Conservation (phyloP, 2,797 vertebrate genomes). For the Eulemur mongoz region DNA sequence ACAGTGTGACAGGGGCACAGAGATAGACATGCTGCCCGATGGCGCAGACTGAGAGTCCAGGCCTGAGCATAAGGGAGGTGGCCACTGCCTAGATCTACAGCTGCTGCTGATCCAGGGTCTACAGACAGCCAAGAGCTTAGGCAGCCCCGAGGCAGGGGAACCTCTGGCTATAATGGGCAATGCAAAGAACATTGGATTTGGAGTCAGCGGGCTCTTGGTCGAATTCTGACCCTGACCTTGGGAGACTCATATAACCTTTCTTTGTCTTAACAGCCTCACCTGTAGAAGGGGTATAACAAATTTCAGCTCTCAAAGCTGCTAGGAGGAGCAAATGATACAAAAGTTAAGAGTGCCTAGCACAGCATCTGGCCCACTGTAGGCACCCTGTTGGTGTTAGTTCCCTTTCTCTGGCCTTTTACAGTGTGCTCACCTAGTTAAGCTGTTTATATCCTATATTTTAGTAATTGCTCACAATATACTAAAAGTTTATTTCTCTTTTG, state of each 20-base stretch:
- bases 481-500: background rate
- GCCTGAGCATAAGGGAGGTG: background rate
- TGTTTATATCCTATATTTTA: background rate
- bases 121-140: rapidly evolving
- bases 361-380: background rate
- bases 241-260: background rate
- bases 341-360: background rate
- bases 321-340: background rate
- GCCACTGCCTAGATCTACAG: background rate
- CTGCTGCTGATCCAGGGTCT: background rate
- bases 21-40: background rate
- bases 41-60: background rate
- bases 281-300: background rate
- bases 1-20: background rate
- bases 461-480: background rate
- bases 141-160: background rate
- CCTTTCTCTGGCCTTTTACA: background rate
- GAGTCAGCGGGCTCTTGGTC: too few species aligned
- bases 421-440: background rate
- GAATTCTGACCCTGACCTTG: background rate
- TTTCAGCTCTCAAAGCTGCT: background rate
- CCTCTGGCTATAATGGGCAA: background rate
- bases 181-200: background rate
- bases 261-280: background rate
- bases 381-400: too few species aligned